Base-by-base conservation (phyloP, 2,888 invertebrate species). In the Lapara coniferarum region DNA sequence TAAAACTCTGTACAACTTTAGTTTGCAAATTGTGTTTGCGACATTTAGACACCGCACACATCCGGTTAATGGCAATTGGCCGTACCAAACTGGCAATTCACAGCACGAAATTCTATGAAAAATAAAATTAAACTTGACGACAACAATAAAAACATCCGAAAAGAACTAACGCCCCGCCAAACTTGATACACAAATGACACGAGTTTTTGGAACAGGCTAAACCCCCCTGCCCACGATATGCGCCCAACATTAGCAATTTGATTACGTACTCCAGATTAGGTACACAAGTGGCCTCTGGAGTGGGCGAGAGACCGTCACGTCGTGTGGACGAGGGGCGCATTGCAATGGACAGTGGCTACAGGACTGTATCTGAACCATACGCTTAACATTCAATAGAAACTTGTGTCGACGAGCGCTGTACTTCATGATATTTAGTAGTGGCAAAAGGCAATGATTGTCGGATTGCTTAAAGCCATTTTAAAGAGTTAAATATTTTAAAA, bases 281-380 rank as follows among this genome's bases (percentile, higher is more conserved):
- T 70, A 75, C 75, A 74, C 76, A 73, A 79, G 79, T 85, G 82
- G 85, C 86, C 84, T 80, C 81, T 83, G 70, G 73, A 74, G 85
- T 81, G 78, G 81, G 84, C 82, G 82, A 80, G 78, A 83, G 81
- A 83, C 81, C 83, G 80, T 83, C 89, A 87, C 87, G 87, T 88
- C 81, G 68, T 66, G 67, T 68, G 75, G 72, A 86, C 85, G 84
- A 80, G 81, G 67, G 69, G 70, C 70, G 87, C 82, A 87, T 88
- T 67, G 73, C 78, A 85, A 88, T 84, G 78, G 58, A 30, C 55
- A 55, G 10, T 55, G 55, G 55, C 55, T 7, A 16, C 66, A 12
- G 58, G 49, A 49, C 25, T 49, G 6, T 49, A 30, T 51, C 10
- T 53, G 46, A 53, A 63, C 53, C 37, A 0, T 52, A 44, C 51